Base-by-base conservation (phyloP, 2,888 invertebrate species). In the Sericinus montela region DNA sequence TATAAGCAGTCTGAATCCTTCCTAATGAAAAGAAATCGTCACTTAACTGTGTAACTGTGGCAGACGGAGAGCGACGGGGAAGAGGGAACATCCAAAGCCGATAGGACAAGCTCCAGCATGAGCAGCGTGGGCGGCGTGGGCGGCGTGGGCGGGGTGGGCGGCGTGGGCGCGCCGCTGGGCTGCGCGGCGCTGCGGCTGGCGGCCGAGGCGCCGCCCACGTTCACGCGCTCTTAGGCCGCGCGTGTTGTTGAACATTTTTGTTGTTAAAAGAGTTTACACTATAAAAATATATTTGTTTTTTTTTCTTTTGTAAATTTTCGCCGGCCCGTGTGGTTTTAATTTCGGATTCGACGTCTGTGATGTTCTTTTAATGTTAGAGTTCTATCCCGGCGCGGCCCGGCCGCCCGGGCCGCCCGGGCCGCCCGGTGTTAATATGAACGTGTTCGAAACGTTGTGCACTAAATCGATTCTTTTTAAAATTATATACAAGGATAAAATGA, bases 181-280 rank as follows among this genome's bases (percentile, higher is more conserved):
- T 69, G 71, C 68, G 73, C 82, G 29, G 79, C 82, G 65, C 72
- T 80, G 64, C 78, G 80, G 15, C 73, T 80, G 25, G 79, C 80
- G 50, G 51, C 32, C 32, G 32, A 11, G 11, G 32, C 11, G 11
- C 1, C 65, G 65, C 53, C 46, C 51, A 48, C 29, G 41, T 37
- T 57, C 55, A 50, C 64, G 48, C 68, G 59, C 58, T 54, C 67
- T 25, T 62, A 63, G 58, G 58, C 65, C 45, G 66, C 64, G 54
- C 51, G 8, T 9, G 32, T 34, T 37, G 48, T 32, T 39, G 38
- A 32, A 48, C 47, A 7, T 32, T 32, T 35, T 32, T 29, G 23
- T 42, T 34, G 40, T 45, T 37, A 19, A n/a, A 32, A 42, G n/a
- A 34, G 13, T 34, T 36, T 37, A 29, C 25, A 23, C 40, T 28